Percentiles rank a stretch among this genome's conserved stretches.
phyloP scores from a whole-genome alignment of 2,797 vertebrate genomes.

The Rhynchonycteris naso region DNA sequence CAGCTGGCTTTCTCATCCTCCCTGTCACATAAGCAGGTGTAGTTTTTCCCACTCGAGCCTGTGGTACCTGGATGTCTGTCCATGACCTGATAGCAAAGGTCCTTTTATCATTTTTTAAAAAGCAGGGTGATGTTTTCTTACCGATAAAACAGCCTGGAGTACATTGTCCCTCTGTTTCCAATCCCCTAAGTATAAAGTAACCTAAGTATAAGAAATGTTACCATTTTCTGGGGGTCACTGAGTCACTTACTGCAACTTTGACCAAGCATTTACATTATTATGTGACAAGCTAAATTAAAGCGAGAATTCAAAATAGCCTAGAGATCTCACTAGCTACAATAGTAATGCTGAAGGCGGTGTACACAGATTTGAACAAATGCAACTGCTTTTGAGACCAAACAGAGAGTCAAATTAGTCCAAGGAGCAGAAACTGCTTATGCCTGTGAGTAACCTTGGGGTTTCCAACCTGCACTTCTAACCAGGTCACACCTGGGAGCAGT shows the following conservation, averaged over 20 bases:
- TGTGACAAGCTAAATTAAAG: neutral
- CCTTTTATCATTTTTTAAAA: neutral
- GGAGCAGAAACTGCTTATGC: neutral
- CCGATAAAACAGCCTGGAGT: constrained; percentile 28
- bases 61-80: too few relatives aligned
- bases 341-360: rapidly evolving
- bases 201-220: neutral
- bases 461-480: constrained; percentile 26
- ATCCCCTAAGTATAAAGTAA: neutral
- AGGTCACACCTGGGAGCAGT: constrained; percentile 55
- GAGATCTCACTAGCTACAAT: neutral
- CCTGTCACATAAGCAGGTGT: rapidly evolving
- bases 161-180: neutral
- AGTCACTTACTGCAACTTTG: neutral
- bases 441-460: constrained; percentile 20
- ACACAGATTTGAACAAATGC: neutral
- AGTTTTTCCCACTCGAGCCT: neutral
- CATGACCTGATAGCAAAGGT: neutral
- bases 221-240: neutral
- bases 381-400: neutral
- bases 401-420: neutral
- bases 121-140: neutral
- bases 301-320: neutral
- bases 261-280: neutral
- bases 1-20: rapidly evolving